Conservation (phyloP, 2,888 invertebrate genomes). For the Tridacna crocea region DNA sequence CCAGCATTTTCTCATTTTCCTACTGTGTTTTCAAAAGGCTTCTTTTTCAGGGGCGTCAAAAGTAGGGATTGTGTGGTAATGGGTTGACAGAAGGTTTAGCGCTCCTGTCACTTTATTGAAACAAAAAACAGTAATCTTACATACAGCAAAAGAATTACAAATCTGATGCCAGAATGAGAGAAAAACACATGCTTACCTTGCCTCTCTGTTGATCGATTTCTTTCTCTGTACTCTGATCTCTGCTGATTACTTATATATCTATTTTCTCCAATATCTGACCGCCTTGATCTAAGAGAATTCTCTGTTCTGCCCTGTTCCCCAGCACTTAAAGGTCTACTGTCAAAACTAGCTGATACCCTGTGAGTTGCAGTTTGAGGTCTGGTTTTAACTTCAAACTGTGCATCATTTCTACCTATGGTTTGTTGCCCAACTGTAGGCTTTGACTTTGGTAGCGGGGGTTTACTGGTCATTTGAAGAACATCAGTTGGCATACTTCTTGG, state of each 20-base stretch:
- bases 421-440: slow-evolving; percentile 20
- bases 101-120: too few species aligned
- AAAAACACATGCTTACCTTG: too few species aligned
- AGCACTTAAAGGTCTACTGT: slow-evolving; percentile 18
- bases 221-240: slow-evolving; percentile 33
- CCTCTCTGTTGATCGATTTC: slow-evolving; percentile 45
- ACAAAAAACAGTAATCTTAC: too few species aligned
- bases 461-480: slow-evolving; percentile 25
- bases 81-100: too few species aligned
- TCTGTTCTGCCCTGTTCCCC: slow-evolving; percentile 16
- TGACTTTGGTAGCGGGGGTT: slow-evolving; percentile 55
- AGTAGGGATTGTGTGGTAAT: too few species aligned
- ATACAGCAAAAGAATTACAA: neutral
- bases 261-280: slow-evolving; percentile 26
- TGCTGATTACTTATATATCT: neutral
- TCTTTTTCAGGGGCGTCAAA: too few species aligned
- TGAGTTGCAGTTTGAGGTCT: slow-evolving; percentile 21
- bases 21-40: too few species aligned
- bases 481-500: slow-evolving; percentile 50
- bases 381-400: neutral
- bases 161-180: too few species aligned
- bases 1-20: too few species aligned
- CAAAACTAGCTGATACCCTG: slow-evolving; percentile 39
- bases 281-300: slow-evolving; percentile 11
- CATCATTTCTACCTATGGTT: neutral